Conservation (phyloP, 2,797 vertebrate species). For the Taenioides sp. region DNA sequence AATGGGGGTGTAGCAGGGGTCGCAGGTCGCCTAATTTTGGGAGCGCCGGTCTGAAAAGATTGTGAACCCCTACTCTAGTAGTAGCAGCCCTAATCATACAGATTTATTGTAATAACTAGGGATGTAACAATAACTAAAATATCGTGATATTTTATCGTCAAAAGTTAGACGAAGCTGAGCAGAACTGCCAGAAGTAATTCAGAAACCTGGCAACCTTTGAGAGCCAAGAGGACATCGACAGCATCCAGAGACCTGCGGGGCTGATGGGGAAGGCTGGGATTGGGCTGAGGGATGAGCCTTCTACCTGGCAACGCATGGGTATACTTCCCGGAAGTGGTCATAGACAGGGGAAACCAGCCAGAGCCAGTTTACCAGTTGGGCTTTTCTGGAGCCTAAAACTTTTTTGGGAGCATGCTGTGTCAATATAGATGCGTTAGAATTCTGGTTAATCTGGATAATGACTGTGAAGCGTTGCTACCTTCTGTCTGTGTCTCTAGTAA, state of each 20-base stretch:
- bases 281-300: neutral
- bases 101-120: no score
- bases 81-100: no score
- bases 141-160: no score
- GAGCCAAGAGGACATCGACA: neutral
- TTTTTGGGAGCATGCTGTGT: neutral
- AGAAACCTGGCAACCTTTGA: neutral
- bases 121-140: no score
- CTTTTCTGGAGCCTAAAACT: neutral
- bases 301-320: constrained; percentile 1
- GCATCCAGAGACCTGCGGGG: neutral
- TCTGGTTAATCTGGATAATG: neutral
- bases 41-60: no score
- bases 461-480: accelerated
- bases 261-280: neutral
- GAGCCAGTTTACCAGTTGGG: neutral
- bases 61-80: no score
- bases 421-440: accelerated
- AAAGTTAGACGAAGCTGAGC: no score
- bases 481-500: constrained; percentile 1
- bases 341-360: neutral
- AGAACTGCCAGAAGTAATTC: neutral
- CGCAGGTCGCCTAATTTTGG: no score
- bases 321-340: constrained; percentile 7
- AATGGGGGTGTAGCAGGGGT: no score